Conservation (phyloP, 1,140 invertebrate genomes). For the Zaprionus ghesquierei region DNA sequence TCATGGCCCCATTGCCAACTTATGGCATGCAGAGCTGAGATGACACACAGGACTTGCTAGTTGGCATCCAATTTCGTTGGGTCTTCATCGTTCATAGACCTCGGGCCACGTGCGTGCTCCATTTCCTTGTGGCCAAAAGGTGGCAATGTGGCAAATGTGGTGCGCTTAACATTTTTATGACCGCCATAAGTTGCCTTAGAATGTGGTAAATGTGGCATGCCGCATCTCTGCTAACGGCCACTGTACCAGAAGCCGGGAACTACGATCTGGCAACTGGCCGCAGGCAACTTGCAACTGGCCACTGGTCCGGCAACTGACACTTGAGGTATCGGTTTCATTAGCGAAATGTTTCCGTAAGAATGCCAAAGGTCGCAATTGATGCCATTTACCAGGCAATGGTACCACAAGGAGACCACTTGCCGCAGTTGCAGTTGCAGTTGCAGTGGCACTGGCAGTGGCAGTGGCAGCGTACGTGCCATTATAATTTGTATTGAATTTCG, state of each 20-base stretch:
- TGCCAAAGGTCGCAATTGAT: constrained; percentile 78
- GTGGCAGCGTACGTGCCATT: constrained; percentile 40
- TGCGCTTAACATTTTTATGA: constrained; percentile 78
- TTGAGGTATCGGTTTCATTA: constrained; percentile 81
- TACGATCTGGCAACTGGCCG: constrained; percentile 23
- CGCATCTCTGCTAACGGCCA: constrained; percentile 36
- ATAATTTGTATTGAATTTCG: constrained; percentile 69
- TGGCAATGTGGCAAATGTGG: constrained; percentile 79
- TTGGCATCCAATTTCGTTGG: constrained; percentile 65
- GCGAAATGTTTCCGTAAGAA: constrained; percentile 78
- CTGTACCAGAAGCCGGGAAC: background rate
- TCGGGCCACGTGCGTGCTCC: constrained; percentile 67
- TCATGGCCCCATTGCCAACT: constrained; percentile 10
- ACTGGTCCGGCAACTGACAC: constrained; percentile 53
- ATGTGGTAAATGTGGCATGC: constrained; percentile 56
- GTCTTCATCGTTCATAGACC: background rate
- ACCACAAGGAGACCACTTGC: constrained; percentile 35
- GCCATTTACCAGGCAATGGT: constrained; percentile 73
- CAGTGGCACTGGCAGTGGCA: constrained; percentile 14
- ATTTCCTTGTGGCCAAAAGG: constrained; percentile 66
- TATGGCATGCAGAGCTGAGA: constrained; percentile 31
- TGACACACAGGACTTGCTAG: constrained; percentile 3
- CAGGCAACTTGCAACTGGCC: constrained; percentile 23
- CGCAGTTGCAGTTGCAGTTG: constrained; percentile 27
- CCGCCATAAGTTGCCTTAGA: constrained; percentile 61